Conservation (phyloP, 2,113 vertebrate species). For the Dissostichus mawsoni region DNA sequence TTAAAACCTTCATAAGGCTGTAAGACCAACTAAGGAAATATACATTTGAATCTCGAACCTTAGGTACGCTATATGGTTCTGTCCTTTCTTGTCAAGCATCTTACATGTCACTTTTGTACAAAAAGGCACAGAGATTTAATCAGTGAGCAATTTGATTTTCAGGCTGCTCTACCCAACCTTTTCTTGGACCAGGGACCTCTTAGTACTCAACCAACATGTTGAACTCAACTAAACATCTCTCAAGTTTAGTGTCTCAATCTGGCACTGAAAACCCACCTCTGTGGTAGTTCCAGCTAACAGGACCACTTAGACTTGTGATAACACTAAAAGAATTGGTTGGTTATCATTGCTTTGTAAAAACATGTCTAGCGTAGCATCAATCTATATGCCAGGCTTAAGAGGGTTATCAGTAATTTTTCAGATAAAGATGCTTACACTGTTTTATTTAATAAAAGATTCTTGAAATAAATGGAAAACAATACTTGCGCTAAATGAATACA, state of each 20-base stretch:
- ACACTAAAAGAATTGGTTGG: too few species aligned
- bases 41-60: not conserved
- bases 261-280: too few species aligned
- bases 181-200: too few species aligned
- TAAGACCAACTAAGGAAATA: not conserved
- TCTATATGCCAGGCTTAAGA: too few species aligned
- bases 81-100: not conserved
- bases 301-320: too few species aligned
- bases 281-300: too few species aligned
- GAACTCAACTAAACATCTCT: too few species aligned
- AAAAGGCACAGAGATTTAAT: slow-evolving; percentile 17
- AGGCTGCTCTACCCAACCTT: not conserved
- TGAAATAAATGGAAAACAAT: not conserved
- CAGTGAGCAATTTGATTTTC: slow-evolving; percentile 4
- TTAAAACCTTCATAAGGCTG: not conserved
- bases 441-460: not conserved
- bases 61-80: too few species aligned
- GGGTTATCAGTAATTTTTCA: too few species aligned
- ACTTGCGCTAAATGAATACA: not conserved
- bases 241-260: too few species aligned
- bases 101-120: not conserved
- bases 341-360: not conserved
- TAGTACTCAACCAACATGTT: too few species aligned
- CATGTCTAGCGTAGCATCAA: too few species aligned
- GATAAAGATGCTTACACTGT: not conserved